phyloP scores from a whole-genome alignment of 2,888 invertebrate genomes.

The Napeogenes inachia region DNA sequence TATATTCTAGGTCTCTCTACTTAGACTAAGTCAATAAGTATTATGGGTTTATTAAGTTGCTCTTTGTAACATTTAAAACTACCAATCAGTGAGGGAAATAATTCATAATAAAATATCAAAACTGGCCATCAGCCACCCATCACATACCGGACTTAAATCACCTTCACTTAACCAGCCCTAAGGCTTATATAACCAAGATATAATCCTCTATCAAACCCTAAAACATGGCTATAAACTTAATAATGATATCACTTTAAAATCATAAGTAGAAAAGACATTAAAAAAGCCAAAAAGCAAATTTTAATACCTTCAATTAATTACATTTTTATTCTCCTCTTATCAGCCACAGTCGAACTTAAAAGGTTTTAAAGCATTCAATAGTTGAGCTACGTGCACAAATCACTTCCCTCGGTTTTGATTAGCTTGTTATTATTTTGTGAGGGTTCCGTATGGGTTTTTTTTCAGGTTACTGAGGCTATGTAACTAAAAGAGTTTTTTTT shows the following conservation, averaged over 20 bases:
- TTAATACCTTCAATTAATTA: constrained; percentile 68
- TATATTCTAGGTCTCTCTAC: too few relatives aligned
- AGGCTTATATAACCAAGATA: background rate
- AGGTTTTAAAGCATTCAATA: constrained; percentile 72
- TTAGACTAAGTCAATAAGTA: too few relatives aligned
- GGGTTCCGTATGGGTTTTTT: constrained; percentile 33
- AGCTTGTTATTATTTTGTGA: constrained; percentile 9
- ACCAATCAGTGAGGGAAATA: background rate
- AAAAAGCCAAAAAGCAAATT: constrained; percentile 39
- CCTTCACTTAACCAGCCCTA: too few relatives aligned
- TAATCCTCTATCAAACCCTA: background rate
- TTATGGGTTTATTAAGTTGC: background rate
- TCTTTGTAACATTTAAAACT: too few relatives aligned
- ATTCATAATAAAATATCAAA: too few relatives aligned
- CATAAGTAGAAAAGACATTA: constrained; percentile 6
- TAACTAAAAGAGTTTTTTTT: too few relatives aligned
- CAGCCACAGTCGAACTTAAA: constrained; percentile 57
- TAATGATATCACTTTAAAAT: background rate
- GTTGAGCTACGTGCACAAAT: constrained; percentile 60
- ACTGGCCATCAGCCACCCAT: too few relatives aligned
- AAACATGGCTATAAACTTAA: background rate
- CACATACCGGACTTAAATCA: too few relatives aligned
- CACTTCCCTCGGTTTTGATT: constrained; percentile 39
- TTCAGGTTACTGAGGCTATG: too few relatives aligned
- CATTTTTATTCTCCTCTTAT: constrained; percentile 62